Percentiles rank a stretch among this genome's conserved stretches.
These are phyloP conservation scores for Notarius quadriscutis DNA, from an alignment of 2,113 vertebrate genomes.

Conservation along the genomic window DNA sequence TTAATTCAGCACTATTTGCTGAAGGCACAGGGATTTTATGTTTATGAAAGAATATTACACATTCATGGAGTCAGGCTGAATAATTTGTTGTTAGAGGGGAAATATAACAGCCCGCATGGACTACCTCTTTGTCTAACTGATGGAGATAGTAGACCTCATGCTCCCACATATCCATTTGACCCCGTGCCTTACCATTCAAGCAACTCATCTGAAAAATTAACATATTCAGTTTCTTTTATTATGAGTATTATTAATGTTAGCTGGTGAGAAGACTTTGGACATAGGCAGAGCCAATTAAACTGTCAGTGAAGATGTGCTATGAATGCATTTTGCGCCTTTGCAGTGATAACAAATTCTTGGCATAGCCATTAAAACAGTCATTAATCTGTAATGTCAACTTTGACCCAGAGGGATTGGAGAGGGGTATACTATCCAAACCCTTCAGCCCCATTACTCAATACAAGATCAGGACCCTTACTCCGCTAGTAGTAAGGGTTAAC, in stretches of 20 bases:
- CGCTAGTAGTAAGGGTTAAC: not conserved
- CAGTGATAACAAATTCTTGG: slow-evolving; percentile 42
- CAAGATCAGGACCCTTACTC: not conserved
- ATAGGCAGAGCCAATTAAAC: slow-evolving; percentile 32
- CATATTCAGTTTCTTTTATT: slow-evolving; percentile 42
- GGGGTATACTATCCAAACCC: not conserved
- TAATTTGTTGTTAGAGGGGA: not conserved
- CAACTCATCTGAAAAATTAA: slow-evolving; percentile 40
- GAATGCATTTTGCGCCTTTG: slow-evolving; percentile 8
- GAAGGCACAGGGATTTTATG: not conserved
- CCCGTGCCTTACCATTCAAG: not conserved
- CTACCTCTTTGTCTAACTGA: slow-evolving; percentile 12
- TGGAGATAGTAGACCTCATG: slow-evolving; percentile 9
- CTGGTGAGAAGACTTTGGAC: slow-evolving; percentile 13
- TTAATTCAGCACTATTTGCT: slow-evolving; percentile 15
- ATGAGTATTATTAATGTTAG: slow-evolving; percentile 41
- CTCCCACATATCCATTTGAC: not conserved
- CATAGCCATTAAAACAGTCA: slow-evolving; percentile 39
- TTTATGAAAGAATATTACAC: not conserved
- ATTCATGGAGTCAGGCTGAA: not conserved
- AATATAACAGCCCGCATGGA: not conserved
- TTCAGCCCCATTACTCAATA: slow-evolving; percentile 10
- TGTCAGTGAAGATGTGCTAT: slow-evolving; percentile 27
- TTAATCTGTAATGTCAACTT: slow-evolving; percentile 52
- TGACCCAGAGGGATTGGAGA: slow-evolving; percentile 38